Evolutionary conservation across 2,888 invertebrate genomes (phyloP), one percentile per base, ranked within the genome.

Genomic region (Drosophila nr. perissopoda): DNA sequence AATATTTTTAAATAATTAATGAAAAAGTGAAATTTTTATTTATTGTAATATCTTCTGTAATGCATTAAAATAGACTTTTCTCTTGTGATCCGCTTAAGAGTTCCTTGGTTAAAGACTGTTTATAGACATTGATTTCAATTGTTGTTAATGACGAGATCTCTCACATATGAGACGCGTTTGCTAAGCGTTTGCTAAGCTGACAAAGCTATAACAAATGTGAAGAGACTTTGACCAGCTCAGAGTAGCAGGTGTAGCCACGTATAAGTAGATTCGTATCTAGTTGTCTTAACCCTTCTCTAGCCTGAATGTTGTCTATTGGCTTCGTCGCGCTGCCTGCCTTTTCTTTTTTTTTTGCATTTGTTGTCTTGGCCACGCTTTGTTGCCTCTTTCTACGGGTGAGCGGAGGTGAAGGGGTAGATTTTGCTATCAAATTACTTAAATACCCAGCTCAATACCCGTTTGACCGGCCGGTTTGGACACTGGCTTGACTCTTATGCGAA

Each of bases 371-470:
- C 64, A 60, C 60, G 79, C 68, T 64, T 74, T 79, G 65, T 3
- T 62, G 58, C 33, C 53, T 76, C 53, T 42, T 53, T 57, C 49
- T 52, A 11, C 36, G 13, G 18, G 16, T 0, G 13, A 13, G 13
- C 21, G 13, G 21, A 1, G n/a, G 4, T 3, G 48, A 4, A 48
- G 4, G 27, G n/a, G 27, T 3, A 3, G 36, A 40, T 38, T 46
- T 33, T 61, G 59, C 61, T 65, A 79, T 82, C 66, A 49, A 63
- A 67, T 79, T 81, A 74, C 81, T 40, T 62, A 51, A 51, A 63
- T 63, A 65, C 48, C 60, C 42, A 73, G 76, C 85, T 74, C 80
- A 67, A 82, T 73, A 88, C 83, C 60, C 52, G 83, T 83, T 83
- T 83, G 58, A 54, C 71, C 62, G 65, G 65, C 65, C 70, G 59